Evolutionary conservation across 2,888 invertebrate genomes (phyloP).

Genomic region (Callimorpha dominula): DNA sequence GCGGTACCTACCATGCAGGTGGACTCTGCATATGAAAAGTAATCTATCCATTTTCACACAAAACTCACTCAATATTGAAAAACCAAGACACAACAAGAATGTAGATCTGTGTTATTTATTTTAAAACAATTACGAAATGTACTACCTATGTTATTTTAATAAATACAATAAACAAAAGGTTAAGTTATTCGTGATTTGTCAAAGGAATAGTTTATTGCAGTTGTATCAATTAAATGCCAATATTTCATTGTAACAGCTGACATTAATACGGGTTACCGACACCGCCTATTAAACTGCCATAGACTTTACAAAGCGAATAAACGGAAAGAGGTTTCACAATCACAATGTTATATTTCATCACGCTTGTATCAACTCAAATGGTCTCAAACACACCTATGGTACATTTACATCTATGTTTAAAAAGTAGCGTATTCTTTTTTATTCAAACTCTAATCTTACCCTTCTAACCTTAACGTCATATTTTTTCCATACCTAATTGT

Average conservation of each 20-base stretch:
- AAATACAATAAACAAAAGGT: constrained; percentile 32
- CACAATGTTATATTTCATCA: constrained; percentile 4
- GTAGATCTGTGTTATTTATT: neutral
- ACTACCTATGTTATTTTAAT: constrained; percentile 4
- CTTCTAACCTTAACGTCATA: too few species aligned
- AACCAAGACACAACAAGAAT: neutral
- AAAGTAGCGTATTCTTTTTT: neutral
- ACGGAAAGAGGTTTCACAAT: constrained; percentile 28
- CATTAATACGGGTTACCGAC: constrained; percentile 47
- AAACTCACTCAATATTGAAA: neutral
- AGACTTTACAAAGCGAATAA: constrained; percentile 33
- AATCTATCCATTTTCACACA: neutral
- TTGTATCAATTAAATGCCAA: constrained; percentile 52
- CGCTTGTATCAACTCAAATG: neutral
- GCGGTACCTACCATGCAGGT: neutral
- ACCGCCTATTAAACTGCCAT: constrained; percentile 46
- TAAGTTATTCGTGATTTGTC: constrained; percentile 49
- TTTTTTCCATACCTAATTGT: neutral
- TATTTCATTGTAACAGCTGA: constrained; percentile 41
- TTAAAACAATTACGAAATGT: neutral
- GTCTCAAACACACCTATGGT: neutral
- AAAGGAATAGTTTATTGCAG: constrained; percentile 38
- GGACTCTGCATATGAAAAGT: neutral
- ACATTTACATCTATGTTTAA: neutral
- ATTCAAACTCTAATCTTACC: neutral